A percentile compares a stretch with the other conserved stretches of the same genome.
Conservation (phyloP, 2,113 vertebrate species). For the Cynoglossus semilaevis region DNA sequence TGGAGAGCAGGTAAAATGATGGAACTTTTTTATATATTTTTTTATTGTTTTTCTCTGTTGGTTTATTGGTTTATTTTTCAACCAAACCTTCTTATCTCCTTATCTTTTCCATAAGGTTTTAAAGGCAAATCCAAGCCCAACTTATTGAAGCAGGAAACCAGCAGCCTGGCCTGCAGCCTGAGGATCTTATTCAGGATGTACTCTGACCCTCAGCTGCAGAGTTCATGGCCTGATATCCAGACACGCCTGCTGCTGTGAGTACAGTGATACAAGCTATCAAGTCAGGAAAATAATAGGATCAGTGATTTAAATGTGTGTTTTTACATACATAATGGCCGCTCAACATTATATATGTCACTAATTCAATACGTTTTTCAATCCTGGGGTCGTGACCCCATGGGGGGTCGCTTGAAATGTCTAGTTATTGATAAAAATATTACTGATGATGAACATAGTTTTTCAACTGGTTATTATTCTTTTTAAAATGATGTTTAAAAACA, state of each 20-base stretch:
- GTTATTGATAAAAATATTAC: no score
- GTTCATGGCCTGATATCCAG: constrained; percentile 88
- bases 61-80: not conserved
- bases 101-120: constrained; percentile 79
- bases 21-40: no score
- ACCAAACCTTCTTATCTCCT: not conserved
- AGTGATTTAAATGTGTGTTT: no score
- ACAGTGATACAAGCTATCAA: not conserved
- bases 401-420: no score
- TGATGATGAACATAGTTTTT: no score
- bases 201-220: constrained; percentile 81
- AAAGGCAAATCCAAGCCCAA: constrained; percentile 99
- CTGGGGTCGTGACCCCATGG: no score
- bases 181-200: constrained; percentile 96
- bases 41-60: not conserved
- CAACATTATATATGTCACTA: no score
- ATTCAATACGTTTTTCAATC: no score
- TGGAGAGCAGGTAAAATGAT: constrained; percentile 95
- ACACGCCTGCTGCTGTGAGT: constrained; percentile 88
- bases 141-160: constrained; percentile 96
- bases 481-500: no score
- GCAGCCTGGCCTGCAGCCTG: constrained; percentile 93
- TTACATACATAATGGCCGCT: no score
- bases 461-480: no score
- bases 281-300: no score